Base-by-base conservation (phyloP, 2,797 vertebrate genomes). In the Coccyzus lansbergi region DNA sequence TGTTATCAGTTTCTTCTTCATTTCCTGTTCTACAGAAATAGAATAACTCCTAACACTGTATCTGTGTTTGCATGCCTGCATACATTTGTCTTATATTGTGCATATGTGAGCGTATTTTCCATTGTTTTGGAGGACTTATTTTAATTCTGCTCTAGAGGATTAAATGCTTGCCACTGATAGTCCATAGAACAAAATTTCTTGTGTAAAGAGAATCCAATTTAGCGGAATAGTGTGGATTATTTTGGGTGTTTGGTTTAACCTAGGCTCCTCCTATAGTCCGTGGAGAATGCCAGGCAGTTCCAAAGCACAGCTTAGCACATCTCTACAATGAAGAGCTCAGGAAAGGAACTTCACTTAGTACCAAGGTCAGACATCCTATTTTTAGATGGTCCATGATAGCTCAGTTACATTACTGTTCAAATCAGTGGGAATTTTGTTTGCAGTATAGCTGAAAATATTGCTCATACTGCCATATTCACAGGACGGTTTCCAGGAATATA, bases 21-120 rank as follows among this genome's bases (percentile, higher is more conserved):
- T 86, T 93, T 95, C 87, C 87, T 86, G 10, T 65, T 87, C 72
- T 84, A 89, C 70, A 19, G 67, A 93, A 92, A 95, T 60, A 95
- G 87, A 62, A 52, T 62, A 78, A 68, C 24, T 25, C 26, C 71
- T n/a, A 49, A 26, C 60, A 58, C 0, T 3, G 8, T 42, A 25
- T 6, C 4, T 26, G 12, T 33, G 64, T 77, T 34, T 80, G 49
- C 65, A 55, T 4, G 19, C 22, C 69, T 51, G 9, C 12, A 36
- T 7, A 89, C n/a, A 46, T 19, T 29, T 48, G n/a, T 22, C 12
- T 86, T 69, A 48, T 7, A 46, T 11, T 51, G 42, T 9, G 25
- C n/a, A 46, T 19, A 31, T 21, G 25, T 18, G 70, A 76, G 11
- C 34, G 33, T 4, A 78, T 67, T 88, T 92, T 81, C 69, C 76